Conservation (phyloP, 2,113 vertebrate species). For the Cheirogaleus medius region DNA sequence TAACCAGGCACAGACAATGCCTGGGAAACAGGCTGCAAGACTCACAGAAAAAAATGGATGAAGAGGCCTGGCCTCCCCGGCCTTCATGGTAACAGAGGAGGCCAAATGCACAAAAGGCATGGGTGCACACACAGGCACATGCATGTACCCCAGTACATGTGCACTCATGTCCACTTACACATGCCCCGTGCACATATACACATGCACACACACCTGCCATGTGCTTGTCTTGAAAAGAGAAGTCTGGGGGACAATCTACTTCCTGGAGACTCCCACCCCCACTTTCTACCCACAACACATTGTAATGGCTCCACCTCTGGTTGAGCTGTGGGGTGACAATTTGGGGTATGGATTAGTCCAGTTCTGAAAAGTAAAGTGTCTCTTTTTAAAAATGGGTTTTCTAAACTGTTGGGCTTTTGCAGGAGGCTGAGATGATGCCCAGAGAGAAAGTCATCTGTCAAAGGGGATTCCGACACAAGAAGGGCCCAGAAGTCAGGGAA, state of each 20-base stretch:
- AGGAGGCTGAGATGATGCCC: background rate
- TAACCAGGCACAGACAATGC: background rate
- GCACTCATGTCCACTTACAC: background rate
- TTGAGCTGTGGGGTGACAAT: background rate
- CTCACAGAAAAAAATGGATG: background rate
- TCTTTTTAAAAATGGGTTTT: background rate
- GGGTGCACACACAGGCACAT: background rate
- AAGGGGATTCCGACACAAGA: background rate
- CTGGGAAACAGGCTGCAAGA: background rate
- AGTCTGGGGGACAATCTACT: background rate
- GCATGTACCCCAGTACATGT: background rate
- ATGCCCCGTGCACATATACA: background rate
- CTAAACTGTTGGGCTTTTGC: background rate
- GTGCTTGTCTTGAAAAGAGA: background rate
- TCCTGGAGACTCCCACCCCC: background rate
- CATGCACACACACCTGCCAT: too few species aligned
- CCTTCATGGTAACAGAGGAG: background rate
- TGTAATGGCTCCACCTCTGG: background rate
- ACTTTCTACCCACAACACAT: background rate
- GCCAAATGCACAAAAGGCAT: background rate
- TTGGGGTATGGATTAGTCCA: background rate
- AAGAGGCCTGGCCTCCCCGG: background rate
- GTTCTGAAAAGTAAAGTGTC: background rate
- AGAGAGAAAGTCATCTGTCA: background rate
- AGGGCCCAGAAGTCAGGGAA: background rate